Base-by-base conservation (phyloP, 1,140 invertebrate genomes). In the Lycorma delicatula region DNA sequence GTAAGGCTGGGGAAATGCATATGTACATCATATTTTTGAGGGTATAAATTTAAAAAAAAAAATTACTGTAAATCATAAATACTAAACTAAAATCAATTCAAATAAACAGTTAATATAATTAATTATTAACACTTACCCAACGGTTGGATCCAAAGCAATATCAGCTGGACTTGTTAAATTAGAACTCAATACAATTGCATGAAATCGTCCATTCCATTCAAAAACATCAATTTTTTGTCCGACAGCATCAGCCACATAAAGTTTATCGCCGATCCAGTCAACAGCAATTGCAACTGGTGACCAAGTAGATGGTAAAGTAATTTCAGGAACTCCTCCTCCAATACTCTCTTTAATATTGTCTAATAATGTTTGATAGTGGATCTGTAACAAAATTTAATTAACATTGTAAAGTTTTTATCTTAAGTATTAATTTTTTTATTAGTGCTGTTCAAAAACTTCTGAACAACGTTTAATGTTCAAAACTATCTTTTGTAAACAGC, bases 241-340 rank as follows among this genome's bases (percentile, higher is more conserved):
- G 11, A 94, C 77, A 18, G 86, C 82, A 71, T 99, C 96, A 0
- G 91, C 91, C 9, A 98, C 89, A 71, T 98, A 99, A 3, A 99
- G 76, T 71, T 97, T 98, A 64, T 96, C 86, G 1, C 90, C 89
- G 16, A 98, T 84, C 92, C 95, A 98, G 74, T 99, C 96, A n/a
- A 97, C 84, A 0, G 95, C 93, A 11, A 98, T 71, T 1, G 89
- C 85, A 1, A 88, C 85, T 0, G 93, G 95, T 9, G 86, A 81
- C 90, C 89, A 96, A 1, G 85, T 87, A 6, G 87, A 90, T 0
- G 85, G 83, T 12, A 89, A 72, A 0, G 81, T 80, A 50, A 91
- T 87, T 13, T 81, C 79, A 4, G 72, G 65, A 59, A 77, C 74
- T 2, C 65, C 67, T 31, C 67, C 54, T 28, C 67, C 61, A 63